Evolutionary conservation across 2,797 vertebrate genomes (phyloP).

Genomic region (Oryzias sinensis): DNA sequence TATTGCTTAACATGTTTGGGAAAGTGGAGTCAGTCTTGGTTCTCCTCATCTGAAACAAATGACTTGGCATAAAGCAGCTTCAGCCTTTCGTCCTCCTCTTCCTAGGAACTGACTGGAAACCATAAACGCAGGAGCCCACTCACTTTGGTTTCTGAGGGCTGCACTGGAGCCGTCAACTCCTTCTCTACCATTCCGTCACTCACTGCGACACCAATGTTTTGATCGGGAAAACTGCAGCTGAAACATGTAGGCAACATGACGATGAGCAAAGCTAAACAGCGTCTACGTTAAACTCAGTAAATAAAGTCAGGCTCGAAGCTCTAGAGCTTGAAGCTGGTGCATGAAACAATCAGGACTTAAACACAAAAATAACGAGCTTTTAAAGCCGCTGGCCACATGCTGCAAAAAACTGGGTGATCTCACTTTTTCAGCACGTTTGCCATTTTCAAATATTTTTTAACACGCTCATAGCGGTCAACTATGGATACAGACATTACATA

Average conservation of each 20-base stretch:
- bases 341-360: background rate
- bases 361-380: background rate
- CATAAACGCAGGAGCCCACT: constrained; percentile 49
- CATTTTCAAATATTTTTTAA: constrained; percentile 34
- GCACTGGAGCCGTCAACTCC: constrained; percentile 33
- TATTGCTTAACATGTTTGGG: constrained; percentile 8
- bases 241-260: background rate
- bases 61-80: constrained; percentile 16
- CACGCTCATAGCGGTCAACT: constrained; percentile 12
- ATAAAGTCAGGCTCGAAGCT: no score
- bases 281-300: background rate
- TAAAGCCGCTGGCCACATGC: constrained; percentile 3
- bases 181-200: constrained; percentile 30
- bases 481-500: constrained; percentile 35
- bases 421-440: constrained; percentile 24
- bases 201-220: constrained; percentile 9
- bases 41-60: constrained; percentile 25
- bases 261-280: background rate
- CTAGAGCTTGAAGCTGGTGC: no score
- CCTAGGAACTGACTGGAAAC: constrained; percentile 35
- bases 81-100: constrained; percentile 22
- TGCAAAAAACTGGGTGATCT: constrained; percentile 26
- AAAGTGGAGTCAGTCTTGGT: background rate
- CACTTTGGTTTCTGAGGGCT: constrained; percentile 48
- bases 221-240: constrained; percentile 16